Evolutionary conservation across 2,888 invertebrate genomes (phyloP).

Genomic region (Subacronicta megacephala): DNA sequence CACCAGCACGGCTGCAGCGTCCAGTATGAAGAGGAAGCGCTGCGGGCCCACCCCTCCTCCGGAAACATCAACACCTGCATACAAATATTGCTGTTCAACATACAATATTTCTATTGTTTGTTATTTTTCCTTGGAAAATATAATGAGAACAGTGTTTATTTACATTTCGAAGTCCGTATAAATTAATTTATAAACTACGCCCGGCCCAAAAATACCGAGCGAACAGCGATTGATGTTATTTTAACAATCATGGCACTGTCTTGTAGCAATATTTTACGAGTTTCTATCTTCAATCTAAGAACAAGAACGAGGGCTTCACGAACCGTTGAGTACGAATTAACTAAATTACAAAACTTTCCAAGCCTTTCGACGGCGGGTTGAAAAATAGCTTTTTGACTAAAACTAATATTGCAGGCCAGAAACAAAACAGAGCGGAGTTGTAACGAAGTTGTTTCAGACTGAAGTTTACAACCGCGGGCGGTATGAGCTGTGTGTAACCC

Average conservation of each 20-base stretch:
- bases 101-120: slow-evolving; percentile 3
- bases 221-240: slow-evolving; percentile 68
- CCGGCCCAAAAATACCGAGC: slow-evolving; percentile 26
- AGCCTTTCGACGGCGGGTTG: slow-evolving; percentile 83
- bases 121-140: slow-evolving; percentile 30
- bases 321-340: slow-evolving; percentile 82
- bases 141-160: slow-evolving; percentile 52
- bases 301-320: slow-evolving; percentile 68
- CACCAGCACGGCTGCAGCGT: slow-evolving; percentile 96
- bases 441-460: slow-evolving; percentile 86
- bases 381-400: slow-evolving; percentile 88
- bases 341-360: slow-evolving; percentile 88
- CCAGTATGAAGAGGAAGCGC: slow-evolving; percentile 96
- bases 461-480: slow-evolving; percentile 83
- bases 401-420: slow-evolving; percentile 87
- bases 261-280: slow-evolving; percentile 69
- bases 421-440: slow-evolving; percentile 85
- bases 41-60: slow-evolving; percentile 96
- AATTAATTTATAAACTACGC: slow-evolving; percentile 51
- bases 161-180: slow-evolving; percentile 49
- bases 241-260: slow-evolving; percentile 66
- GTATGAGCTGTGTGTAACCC: slow-evolving; percentile 59
- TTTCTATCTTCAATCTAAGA: slow-evolving; percentile 72
- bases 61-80: slow-evolving; percentile 94
- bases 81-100: slow-evolving; percentile 32